A percentile compares a stretch with the other conserved stretches of the same genome.
These are phyloP conservation scores for Cryptocephalus primarius DNA, from an alignment of 2,888 invertebrate genomes.

Conservation along the genomic window DNA sequence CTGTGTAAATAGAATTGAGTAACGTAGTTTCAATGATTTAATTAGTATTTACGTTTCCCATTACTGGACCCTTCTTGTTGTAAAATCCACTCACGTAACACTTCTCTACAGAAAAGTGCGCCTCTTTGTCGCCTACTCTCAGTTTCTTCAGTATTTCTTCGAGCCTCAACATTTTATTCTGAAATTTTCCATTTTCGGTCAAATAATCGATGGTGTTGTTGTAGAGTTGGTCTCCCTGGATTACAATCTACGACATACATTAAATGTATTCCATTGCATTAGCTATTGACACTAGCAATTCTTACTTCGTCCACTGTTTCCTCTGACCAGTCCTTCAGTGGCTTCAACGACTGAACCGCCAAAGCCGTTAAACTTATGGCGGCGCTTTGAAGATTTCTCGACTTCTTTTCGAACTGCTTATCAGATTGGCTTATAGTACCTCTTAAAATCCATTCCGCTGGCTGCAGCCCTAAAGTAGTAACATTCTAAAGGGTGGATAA, in stretches of 20 bases:
- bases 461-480: conserved; percentile 11
- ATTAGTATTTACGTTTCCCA: not conserved
- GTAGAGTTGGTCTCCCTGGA: conserved; percentile 37
- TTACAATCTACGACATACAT: conserved; percentile 24
- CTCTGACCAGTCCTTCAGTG: conserved; percentile 28
- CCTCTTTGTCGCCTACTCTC: conserved; percentile 26
- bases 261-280: too few relatives aligned
- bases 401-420: conserved; percentile 28
- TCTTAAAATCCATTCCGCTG: conserved; percentile 31
- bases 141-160: conserved; percentile 32
- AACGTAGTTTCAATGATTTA: conserved; percentile 8
- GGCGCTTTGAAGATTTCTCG: conserved; percentile 36
- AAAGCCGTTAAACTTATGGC: conserved; percentile 36
- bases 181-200: conserved; percentile 22
- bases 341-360: conserved; percentile 26
- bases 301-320: conserved; percentile 34
- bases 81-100: conserved; percentile 28
- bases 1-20: conserved; percentile 9
- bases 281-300: too few relatives aligned
- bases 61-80: too few relatives aligned
- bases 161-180: conserved; percentile 25
- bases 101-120: conserved; percentile 27
- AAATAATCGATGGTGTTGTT: conserved; percentile 25
- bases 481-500: conserved; percentile 1
- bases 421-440: conserved; percentile 30